Percentiles rank a stretch among this genome's conserved stretches.
Conservation (phyloP, 2,888 invertebrate genomes). For the Meta bourneti region DNA sequence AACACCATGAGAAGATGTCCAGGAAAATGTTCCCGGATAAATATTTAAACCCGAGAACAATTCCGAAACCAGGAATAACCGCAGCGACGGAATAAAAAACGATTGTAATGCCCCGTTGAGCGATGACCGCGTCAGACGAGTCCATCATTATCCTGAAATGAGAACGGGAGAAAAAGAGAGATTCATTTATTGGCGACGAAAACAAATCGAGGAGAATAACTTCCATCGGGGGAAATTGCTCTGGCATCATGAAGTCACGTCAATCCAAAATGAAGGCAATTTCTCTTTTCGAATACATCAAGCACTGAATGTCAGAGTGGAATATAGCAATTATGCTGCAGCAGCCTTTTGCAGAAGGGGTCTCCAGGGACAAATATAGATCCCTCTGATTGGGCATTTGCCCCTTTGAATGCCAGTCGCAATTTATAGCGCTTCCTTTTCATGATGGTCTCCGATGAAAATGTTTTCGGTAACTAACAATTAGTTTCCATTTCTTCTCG, state of each 20-base stretch:
- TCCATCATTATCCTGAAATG: slow-evolving; percentile 5
- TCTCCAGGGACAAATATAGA: background rate
- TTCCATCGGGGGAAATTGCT: slow-evolving; percentile 24
- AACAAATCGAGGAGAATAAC: slow-evolving; percentile 1
- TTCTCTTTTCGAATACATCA: no score
- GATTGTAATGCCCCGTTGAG: background rate
- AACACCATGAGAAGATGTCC: background rate
- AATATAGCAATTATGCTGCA: background rate
- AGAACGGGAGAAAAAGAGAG: background rate
- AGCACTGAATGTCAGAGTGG: background rate
- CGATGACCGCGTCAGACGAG: background rate
- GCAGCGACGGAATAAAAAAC: no score
- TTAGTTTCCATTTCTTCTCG: no score
- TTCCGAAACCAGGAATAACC: background rate
- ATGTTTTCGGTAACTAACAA: no score
- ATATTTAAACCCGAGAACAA: background rate
- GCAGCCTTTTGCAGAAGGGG: background rate
- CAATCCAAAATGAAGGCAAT: no score
- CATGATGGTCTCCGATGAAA: no score
- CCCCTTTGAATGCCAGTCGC: no score
- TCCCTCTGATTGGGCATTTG: background rate
- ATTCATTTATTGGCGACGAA: slow-evolving; percentile 19
- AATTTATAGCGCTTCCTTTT: no score
- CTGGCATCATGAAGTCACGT: background rate
- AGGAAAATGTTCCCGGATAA: background rate